Evolutionary conservation across 2,888 invertebrate genomes (phyloP), one percentile per base, ranked within the genome.

Genomic region (Carpatolechia fugitivella): DNA sequence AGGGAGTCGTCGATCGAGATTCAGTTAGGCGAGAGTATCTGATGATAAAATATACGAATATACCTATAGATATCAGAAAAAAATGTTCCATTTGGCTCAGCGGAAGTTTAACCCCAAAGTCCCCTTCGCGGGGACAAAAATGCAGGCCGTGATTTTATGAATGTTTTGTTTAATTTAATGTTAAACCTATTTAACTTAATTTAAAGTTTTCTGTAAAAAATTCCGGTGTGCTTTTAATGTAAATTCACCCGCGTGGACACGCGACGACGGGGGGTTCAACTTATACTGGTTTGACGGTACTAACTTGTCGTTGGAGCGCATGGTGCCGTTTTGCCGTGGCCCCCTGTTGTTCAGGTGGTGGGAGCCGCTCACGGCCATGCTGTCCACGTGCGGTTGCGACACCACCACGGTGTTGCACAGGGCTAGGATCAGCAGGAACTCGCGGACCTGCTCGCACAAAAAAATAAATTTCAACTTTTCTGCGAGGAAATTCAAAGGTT

Each of bases 361-460:
- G 1, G 40, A 20, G 52, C 72, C 73, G 75, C 93, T 94, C 53
- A 94, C 91, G n/a, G 3, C n/a, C 33, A 49, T 49, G 36, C 11
- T 33, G 76, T 93, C 93, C 38, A 91, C 89, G 80, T 93, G 93
- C 6, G 98, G 97, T 76, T 95, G 95, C 63, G 97, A 96, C 52
- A 99, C 98, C 53, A 99, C 96, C 6, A 99, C 99, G 0, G 99
- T 99, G 87, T 99, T 99, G 84, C 99, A 99, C 58, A 98, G 93
- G 13, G 99, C 96, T 80, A 99, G 90, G 20, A 98, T 93, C 58
- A 98, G 80, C 61, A 99, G 93, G 84, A 99, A 99, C 78, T 97
- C 97, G 68, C 95, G 95, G 31, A 97, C 93, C 74, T 94, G 91
- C 83, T 4, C 1, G 13, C 18, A n/a, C 4, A 18, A 20, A 41